Percentiles rank a stretch among this genome's conserved stretches.
Conservation (phyloP, 2,888 invertebrate species). For the Stictocephala bisonia region DNA sequence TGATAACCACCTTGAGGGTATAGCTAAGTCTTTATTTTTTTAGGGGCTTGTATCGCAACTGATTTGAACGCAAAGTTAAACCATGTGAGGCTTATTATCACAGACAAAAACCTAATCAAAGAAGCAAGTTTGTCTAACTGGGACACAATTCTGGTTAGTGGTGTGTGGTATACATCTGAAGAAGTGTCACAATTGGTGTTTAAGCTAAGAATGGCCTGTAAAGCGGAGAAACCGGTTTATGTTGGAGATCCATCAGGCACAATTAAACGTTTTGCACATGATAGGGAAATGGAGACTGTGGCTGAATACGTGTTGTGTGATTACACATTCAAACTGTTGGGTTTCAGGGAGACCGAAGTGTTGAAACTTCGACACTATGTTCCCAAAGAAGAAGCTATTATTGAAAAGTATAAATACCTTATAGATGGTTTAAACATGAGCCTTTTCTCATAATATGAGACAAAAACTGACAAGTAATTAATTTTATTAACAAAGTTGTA, state of each 20-base stretch:
- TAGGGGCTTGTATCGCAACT: conserved; percentile 66
- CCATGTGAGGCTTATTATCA: conserved; percentile 64
- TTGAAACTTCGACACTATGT: conserved; percentile 4
- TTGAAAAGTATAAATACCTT: conserved; percentile 19
- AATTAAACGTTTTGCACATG: conserved; percentile 11
- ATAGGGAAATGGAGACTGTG: conserved; percentile 14
- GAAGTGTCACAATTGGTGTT: neutral
- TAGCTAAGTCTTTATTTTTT: no score
- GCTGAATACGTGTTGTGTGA: conserved; percentile 17
- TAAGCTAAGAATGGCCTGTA: neutral
- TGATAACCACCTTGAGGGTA: no score
- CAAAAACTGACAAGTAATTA: neutral
- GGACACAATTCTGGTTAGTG: conserved; percentile 17
- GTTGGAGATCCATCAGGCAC: conserved; percentile 34
- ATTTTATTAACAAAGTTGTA: no score
- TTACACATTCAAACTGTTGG: conserved; percentile 10
- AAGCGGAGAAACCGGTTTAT: conserved; percentile 6
- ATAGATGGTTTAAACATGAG: conserved; percentile 17
- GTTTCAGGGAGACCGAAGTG: conserved; percentile 10
- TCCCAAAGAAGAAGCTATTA: neutral
- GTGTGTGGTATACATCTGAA: conserved; percentile 29
- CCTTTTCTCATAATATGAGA: neutral
- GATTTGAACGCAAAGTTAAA: conserved; percentile 69
- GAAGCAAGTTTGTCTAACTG: neutral
- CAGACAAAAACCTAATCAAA: conserved; percentile 65